Base-by-base conservation (phyloP, 2,797 vertebrate species). In the Lepilemur septentrionalis region DNA sequence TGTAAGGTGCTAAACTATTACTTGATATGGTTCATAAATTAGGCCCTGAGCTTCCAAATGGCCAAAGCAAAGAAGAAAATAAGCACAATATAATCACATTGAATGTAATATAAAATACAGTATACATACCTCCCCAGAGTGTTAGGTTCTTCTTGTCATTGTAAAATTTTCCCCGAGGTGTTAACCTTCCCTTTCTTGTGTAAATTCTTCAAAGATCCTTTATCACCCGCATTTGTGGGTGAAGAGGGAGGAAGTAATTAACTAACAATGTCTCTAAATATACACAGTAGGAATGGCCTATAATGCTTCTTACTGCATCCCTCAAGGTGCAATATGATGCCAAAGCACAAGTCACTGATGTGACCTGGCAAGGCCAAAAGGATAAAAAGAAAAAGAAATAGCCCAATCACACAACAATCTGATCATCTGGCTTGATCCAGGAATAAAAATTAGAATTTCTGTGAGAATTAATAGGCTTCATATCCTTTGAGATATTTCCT, bases 41-140 rank as follows among this genome's bases (percentile, higher is more conserved):
- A 72, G 63, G 17, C 73, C 65, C 73, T 55, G 43, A 86, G 83
- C 67, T 93, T 55, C 32, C 79, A 59, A 81, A 13, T 85, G 41
- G 67, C 79, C 90, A 93, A 79, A 48, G 41, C 25, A 73, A 85
- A 72, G 69, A 94, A 94, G 25, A 85, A 94, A 94, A 78, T 3
- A 78, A 25, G 81, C 5, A 78, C 2, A 81, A 32, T 52, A 65
- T 28, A 65, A 67, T 38, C 59, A 83, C 23, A 50, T 0, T 41
- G 35, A 95, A 41, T 32, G 30, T 50, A 82, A 91, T 57, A 86
- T 67, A 82, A 89, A 72, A 78, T 46, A 59, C 14, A 82, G 50
- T 4, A 4, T 30, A 83, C 2, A 35, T 5, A 48, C 13, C 63
- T 85, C 61, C 52, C 48, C 85, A 52, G 12, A 57, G 41, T 12